These are phyloP conservation scores for Brachionus plicatilis DNA, from an alignment of 1,140 invertebrate genomes.

Conservation along the genomic window DNA sequence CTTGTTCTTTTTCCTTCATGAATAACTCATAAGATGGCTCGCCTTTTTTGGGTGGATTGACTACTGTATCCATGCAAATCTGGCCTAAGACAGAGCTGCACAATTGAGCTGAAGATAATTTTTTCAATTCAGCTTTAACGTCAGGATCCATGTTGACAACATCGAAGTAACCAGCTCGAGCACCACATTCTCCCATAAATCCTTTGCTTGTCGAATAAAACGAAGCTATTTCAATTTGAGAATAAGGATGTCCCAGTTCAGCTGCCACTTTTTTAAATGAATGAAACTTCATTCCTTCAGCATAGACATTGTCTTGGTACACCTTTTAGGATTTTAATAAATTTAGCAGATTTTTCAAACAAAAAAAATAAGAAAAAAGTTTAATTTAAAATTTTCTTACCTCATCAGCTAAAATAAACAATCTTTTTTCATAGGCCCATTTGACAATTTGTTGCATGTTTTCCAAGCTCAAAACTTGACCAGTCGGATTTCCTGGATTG, in stretches of 20 bases:
- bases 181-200: slow-evolving; percentile 62
- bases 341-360: neutral
- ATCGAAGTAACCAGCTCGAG: slow-evolving; percentile 66
- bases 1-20: slow-evolving; percentile 68
- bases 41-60: slow-evolving; percentile 62
- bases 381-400: slow-evolving; percentile 56
- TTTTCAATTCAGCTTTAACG: slow-evolving; percentile 72
- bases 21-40: slow-evolving; percentile 67
- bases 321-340: slow-evolving; percentile 56
- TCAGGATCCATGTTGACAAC: slow-evolving; percentile 76
- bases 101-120: slow-evolving; percentile 59
- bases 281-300: slow-evolving; percentile 74
- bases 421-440: slow-evolving; percentile 78
- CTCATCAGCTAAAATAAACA: slow-evolving; percentile 91
- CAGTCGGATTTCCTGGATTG: slow-evolving; percentile 97
- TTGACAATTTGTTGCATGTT: slow-evolving; percentile 89
- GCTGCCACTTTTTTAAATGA: slow-evolving; percentile 87
- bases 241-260: slow-evolving; percentile 82
- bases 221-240: slow-evolving; percentile 76
- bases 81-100: slow-evolving; percentile 34
- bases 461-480: slow-evolving; percentile 73
- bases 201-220: slow-evolving; percentile 96
- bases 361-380: neutral
- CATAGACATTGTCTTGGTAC: slow-evolving; percentile 91
- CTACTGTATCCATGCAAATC: slow-evolving; percentile 29